Percentiles rank a stretch among this genome's conserved stretches.
phyloP scores from a whole-genome alignment of 53 echinoderm and acorn worm genomes.

The Holothuria leucospilota region DNA sequence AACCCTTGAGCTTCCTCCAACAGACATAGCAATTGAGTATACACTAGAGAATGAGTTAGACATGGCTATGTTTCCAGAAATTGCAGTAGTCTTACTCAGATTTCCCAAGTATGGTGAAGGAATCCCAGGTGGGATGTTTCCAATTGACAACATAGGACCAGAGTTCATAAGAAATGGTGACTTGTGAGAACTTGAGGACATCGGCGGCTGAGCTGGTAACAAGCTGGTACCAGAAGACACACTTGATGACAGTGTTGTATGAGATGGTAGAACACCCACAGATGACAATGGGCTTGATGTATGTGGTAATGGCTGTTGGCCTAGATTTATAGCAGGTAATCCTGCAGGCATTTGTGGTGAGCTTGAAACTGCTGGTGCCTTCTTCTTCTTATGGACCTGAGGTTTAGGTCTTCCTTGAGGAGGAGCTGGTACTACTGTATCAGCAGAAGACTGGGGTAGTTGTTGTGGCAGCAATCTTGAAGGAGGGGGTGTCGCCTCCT shows the following conservation, averaged over 20 bases:
- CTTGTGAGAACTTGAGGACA: constrained; percentile 41
- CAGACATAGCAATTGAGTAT: constrained; percentile 39
- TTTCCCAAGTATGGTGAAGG: constrained; percentile 38
- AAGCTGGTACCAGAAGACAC: constrained; percentile 27
- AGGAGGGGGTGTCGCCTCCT: constrained; percentile 55
- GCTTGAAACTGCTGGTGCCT: background rate
- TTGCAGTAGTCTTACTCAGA: background rate
- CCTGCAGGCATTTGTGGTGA: background rate
- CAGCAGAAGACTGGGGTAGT: constrained; percentile 32
- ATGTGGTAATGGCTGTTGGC: constrained; percentile 5
- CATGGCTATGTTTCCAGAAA: constrained; percentile 8
- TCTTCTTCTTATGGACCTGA: constrained; percentile 12
- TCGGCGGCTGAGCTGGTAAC: constrained; percentile 20
- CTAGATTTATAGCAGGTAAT: constrained; percentile 8
- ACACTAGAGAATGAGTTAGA: constrained; percentile 36
- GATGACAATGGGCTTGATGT: background rate
- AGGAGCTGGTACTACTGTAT: constrained; percentile 5
- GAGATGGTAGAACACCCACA: constrained; percentile 13
- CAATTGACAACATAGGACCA: constrained; percentile 27
- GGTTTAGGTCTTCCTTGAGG: constrained; percentile 9
- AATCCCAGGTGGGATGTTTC: constrained; percentile 46
- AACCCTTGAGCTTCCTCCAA: background rate
- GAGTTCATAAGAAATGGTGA: constrained; percentile 28
- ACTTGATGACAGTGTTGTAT: constrained; percentile 47
- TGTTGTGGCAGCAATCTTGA: background rate